A percentile compares a stretch with the other conserved stretches of the same genome.
Evolutionary conservation across 2,797 vertebrate species (phyloP).

Genomic region (Cuculus canorus): DNA sequence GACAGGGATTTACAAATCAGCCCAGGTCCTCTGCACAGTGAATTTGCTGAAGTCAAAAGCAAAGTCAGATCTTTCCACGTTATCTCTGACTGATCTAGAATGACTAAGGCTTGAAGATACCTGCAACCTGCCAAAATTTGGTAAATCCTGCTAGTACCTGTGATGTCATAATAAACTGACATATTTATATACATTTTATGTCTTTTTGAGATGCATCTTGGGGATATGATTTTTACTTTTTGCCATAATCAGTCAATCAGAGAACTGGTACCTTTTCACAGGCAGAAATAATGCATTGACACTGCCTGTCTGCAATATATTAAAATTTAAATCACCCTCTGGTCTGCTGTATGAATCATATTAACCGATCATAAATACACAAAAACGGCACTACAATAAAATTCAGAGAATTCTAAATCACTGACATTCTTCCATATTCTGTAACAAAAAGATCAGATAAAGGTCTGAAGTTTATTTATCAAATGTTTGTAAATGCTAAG

Average conservation of each 20-base stretch:
- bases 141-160: background rate
- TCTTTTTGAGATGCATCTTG: constrained; percentile 4
- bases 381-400: constrained; percentile 67
- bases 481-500: constrained; percentile 48
- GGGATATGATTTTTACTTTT: constrained; percentile 47
- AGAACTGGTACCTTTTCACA: constrained; percentile 59
- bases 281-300: constrained; percentile 64
- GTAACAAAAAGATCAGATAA: constrained; percentile 47
- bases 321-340: constrained; percentile 78
- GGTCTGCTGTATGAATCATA: constrained; percentile 60
- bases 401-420: constrained; percentile 61
- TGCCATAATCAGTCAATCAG: constrained; percentile 50
- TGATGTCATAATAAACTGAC: background rate
- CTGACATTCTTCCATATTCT: constrained; percentile 43
- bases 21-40: background rate
- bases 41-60: background rate
- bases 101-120: background rate
- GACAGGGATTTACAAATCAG: background rate
- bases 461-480: constrained; percentile 39
- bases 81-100: background rate
- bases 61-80: background rate
- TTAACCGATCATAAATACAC: constrained; percentile 73
- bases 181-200: constrained; percentile 5
- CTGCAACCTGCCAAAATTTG: background rate
- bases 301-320: constrained; percentile 68